phyloP scores from a whole-genome alignment of 2,797 vertebrate genomes.

The Cyprinodon diabolis region DNA sequence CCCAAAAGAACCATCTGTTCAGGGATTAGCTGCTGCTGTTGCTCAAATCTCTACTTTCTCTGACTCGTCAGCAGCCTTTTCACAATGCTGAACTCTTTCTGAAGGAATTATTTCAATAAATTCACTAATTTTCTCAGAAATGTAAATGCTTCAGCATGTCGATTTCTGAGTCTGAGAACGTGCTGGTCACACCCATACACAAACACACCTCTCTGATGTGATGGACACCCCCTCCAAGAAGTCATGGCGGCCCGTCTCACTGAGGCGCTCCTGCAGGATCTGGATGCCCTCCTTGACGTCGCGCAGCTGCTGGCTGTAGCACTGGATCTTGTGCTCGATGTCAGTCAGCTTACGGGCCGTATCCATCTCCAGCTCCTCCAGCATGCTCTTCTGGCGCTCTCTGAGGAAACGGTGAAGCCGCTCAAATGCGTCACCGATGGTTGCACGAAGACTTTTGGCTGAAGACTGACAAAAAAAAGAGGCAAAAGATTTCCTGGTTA shows the following conservation, averaged over 20 bases:
- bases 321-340: conserved; percentile 97
- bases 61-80: conserved; percentile 30
- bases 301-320: conserved; percentile 96
- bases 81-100: conserved; percentile 3
- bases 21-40: conserved; percentile 54
- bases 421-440: conserved; percentile 93
- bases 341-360: conserved; percentile 91
- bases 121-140: not conserved
- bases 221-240: conserved; percentile 91
- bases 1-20: conserved; percentile 62
- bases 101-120: not conserved
- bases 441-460: conserved; percentile 91
- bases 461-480: conserved; percentile 84
- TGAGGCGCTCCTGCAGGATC: conserved; percentile 94
- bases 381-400: conserved; percentile 95
- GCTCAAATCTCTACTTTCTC: conserved; percentile 55
- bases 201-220: conserved; percentile 88
- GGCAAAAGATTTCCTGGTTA: not conserved
- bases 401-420: conserved; percentile 93
- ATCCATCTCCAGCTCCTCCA: conserved; percentile 96
- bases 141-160: not conserved
- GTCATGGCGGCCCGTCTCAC: conserved; percentile 86
- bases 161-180: not conserved
- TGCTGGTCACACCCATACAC: conserved; percentile 1
- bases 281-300: conserved; percentile 95